Evolutionary conservation across 1,140 invertebrate genomes (phyloP).

Genomic region (Leptinotarsa texana): DNA sequence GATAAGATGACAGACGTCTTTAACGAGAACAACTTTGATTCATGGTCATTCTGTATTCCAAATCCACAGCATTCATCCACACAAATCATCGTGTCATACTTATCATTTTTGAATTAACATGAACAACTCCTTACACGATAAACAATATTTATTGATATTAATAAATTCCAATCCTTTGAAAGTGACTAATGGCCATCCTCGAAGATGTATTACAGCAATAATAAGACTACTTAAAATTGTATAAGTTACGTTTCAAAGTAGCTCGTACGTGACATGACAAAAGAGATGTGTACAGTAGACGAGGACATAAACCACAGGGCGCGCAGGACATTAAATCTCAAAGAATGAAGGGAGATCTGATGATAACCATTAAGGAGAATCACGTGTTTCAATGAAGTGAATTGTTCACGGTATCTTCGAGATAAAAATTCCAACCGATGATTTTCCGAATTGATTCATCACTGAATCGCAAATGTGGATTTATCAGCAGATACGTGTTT

Average conservation of each 20-base stretch:
- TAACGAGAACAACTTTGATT: no score
- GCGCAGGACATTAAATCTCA: not conserved
- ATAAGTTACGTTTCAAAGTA: not conserved
- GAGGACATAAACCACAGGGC: not conserved
- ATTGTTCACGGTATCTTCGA: no score
- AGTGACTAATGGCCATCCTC: conserved; percentile 23
- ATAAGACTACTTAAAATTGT: conserved; percentile 12
- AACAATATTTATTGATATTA: conserved; percentile 24
- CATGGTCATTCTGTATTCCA: no score
- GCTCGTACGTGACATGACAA: conserved; percentile 17
- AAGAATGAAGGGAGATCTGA: not conserved
- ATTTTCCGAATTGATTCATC: no score
- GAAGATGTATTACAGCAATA: conserved; percentile 14
- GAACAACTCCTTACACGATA: conserved; percentile 18
- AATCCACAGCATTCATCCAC: not conserved
- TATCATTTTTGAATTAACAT: conserved; percentile 17
- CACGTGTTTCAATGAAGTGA: no score
- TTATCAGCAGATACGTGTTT: no score
- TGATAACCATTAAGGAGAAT: conserved; percentile 1
- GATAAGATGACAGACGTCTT: no score
- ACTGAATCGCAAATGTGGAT: no score
- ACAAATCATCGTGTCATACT: conserved; percentile 10
- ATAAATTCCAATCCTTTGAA: conserved; percentile 22
- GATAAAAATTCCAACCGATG: no score
- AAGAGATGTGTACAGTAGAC: conserved; percentile 3